Conservation (phyloP, 2,113 vertebrate species). For the Plecturocebus donacophilus region DNA sequence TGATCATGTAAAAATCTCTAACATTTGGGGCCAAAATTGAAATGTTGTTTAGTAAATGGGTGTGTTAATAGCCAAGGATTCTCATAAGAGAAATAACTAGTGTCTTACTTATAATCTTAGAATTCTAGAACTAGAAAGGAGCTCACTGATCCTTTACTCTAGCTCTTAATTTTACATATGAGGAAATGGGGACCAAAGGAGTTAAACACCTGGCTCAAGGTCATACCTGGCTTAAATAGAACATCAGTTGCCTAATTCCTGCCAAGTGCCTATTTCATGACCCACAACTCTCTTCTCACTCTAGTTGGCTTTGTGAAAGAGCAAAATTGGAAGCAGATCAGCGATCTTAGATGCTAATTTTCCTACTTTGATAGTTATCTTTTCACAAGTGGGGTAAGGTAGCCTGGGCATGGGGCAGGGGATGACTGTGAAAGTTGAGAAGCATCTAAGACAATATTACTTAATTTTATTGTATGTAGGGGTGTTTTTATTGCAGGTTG, state of each 20-base stretch:
- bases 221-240: neutral
- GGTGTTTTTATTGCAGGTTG: neutral
- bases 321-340: neutral
- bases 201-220: neutral
- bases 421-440: neutral
- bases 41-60: constrained; percentile 68
- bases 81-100: constrained; percentile 34
- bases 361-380: neutral
- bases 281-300: neutral
- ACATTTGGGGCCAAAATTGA: constrained; percentile 58
- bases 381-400: neutral
- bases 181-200: neutral
- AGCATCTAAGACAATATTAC: neutral
- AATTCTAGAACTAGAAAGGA: constrained; percentile 41
- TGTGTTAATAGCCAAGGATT: constrained; percentile 24
- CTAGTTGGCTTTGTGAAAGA: neutral
- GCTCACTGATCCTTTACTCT: neutral
- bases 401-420: too few species aligned
- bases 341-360: neutral
- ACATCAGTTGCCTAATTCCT: neutral
- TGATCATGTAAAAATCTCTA: constrained; percentile 50
- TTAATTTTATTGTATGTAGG: neutral
- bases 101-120: constrained; percentile 1
- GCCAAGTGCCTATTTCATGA: neutral
- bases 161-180: neutral